These are phyloP conservation scores for Smutsia temminckii DNA, from an alignment of 2,797 vertebrate species.

Conservation along the genomic window DNA sequence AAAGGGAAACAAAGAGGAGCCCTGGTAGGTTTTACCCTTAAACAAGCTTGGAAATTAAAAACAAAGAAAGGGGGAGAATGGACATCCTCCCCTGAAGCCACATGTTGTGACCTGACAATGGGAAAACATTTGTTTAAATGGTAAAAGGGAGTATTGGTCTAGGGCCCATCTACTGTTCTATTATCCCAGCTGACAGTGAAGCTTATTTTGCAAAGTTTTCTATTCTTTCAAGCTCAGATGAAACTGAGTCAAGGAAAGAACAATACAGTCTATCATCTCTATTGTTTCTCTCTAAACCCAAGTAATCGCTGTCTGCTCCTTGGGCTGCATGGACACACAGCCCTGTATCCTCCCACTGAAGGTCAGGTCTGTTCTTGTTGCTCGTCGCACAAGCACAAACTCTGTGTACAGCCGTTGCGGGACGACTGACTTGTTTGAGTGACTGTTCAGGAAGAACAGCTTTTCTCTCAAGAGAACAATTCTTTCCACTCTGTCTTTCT, in stretches of 20 bases:
- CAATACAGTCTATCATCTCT: not conserved
- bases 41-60: conserved; percentile 43
- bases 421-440: not conserved
- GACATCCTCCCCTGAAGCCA: not conserved
- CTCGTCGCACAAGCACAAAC: not conserved
- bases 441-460: not conserved
- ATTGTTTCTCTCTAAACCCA: not conserved
- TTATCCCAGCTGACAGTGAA: not conserved
- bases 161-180: not conserved
- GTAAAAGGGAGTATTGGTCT: conserved; percentile 24
- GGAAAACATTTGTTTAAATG: conserved; percentile 1
- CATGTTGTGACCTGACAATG: conserved; percentile 35
- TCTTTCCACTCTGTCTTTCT: not conserved
- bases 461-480: not conserved
- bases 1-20: conserved; percentile 51
- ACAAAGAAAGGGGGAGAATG: conserved; percentile 31
- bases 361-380: not conserved
- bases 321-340: not conserved
- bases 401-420: not conserved
- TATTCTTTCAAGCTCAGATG: conserved; percentile 47
- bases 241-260: conserved; percentile 32
- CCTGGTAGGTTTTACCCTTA: not conserved
- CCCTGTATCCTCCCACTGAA: not conserved
- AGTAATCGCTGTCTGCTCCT: not conserved
- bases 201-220: conserved; percentile 54